Evolutionary conservation across 2,797 vertebrate genomes (phyloP), one percentile per base, ranked within the genome.

Genomic region (Sebastes nivosus): DNA sequence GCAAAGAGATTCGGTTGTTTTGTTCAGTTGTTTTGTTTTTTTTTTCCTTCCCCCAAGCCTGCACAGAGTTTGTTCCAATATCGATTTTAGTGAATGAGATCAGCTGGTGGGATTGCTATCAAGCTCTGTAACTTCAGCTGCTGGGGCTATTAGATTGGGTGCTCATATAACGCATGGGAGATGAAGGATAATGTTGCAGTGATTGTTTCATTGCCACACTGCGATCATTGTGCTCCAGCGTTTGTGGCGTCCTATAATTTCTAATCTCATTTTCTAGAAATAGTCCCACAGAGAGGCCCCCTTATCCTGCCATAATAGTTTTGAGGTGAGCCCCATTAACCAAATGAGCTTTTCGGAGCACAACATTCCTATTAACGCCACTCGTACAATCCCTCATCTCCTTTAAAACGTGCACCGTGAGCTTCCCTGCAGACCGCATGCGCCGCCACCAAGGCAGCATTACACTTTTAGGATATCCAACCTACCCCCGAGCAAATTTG

Each of bases 251-350:
- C 75, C 81, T 83, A 88, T 87, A 84, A 90, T 92, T 93, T 88
- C 72, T 88, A 89, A 93, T 93, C 86, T 87, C 79, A 89, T 93
- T 94, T 88, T 80, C 86, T 63, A 63, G 86, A 72, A 91, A 91
- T 80, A 55, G 88, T 84, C 87, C 88, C 85, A 4, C 72, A 74
- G 92, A 87, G 92, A 82, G 70, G 24, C 58, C 61, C 67, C 75
- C 67, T 89, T 75, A 89, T 87, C 65, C 78, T 80, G 79, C 85
- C 77, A 42, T 91, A 91, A 92, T 87, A 87, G 89, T 88, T 90
- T 87, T 75, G 90, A 93, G 91, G 89, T 84, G 86, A 92, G 92
- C 86, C 88, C 90, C 92, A 94, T 94, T 93, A 93, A 88, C 87
- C 87, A 89, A 93, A 93, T 79, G 83, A 92, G 92, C 84, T 88